Evolutionary conservation across 2,888 invertebrate genomes (phyloP), one percentile per base, ranked within the genome.

Genomic region (Aspidiotus rigidus): DNA sequence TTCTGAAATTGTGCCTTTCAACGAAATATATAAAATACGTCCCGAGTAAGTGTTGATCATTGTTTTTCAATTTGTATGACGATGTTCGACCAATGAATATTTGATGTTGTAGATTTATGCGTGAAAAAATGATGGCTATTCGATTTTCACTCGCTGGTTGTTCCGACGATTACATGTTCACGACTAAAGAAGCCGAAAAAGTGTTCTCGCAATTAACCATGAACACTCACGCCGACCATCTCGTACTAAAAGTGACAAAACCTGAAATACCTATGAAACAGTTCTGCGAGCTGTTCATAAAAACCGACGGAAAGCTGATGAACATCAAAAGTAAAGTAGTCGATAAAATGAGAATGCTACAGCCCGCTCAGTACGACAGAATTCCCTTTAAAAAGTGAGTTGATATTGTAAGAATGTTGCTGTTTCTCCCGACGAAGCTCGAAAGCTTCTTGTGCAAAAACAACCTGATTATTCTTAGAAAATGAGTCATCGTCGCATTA

Each of bases 111-210:
- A 74, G 74, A 16, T 73, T 73, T 77, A 82, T 89, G 2, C 82
- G 84, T 70, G 85, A 86, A 0, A 85, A 85, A 79, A 86, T 88
- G 7, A 86, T 88, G 81, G 89, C 90, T 0, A 83, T 88, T 77
- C 82, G 88, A 74, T 88, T 89, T 74, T 84, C 86, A 49, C 77
- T 91, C 55, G 85, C 86, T 39, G 88, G 88, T 16, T 81, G 88
- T 40, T 1, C 64, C 1, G 40, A n/a, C 39, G 86, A 85, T 74
- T 79, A 80, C 70, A 75, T 81, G 40, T 79, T 77, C 16, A 77
- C 82, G 0, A 80, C 80, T 1, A 73, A 79, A 10, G 85, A 87
- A 70, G 81, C 89, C 75, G 87, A 86, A 76, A 83, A 84, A 71
- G 82, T 84, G n/a, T 91, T 91, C 75, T 86, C 85, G 74, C 82